A percentile compares a stretch with the other conserved stretches of the same genome.
phyloP scores from a whole-genome alignment of 2,113 vertebrate species.

The Ascaphus truei region DNA sequence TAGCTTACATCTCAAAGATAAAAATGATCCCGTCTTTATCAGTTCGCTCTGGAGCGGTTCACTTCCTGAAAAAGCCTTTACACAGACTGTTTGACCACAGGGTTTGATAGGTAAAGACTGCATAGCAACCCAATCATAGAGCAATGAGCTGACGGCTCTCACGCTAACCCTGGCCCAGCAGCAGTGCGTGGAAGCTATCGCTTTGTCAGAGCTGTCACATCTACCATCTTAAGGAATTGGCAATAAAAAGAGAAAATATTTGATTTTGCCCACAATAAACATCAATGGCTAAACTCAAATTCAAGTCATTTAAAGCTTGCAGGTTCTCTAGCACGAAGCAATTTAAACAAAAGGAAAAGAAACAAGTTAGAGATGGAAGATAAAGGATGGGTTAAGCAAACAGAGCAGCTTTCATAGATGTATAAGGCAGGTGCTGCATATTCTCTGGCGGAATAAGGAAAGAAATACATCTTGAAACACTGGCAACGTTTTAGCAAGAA shows the following conservation, averaged over 20 bases:
- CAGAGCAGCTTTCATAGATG: no score
- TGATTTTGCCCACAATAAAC: constrained; percentile 50
- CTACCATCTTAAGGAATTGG: constrained; percentile 38
- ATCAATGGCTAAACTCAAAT: constrained; percentile 52
- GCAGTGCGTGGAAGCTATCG: constrained; percentile 38
- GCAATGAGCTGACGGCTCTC: constrained; percentile 39
- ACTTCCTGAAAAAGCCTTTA: no score
- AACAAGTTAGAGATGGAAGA: neutral
- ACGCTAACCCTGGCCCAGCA: constrained; percentile 37
- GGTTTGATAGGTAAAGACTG: no score
- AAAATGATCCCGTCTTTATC: no score
- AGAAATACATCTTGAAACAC: no score
- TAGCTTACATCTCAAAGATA: no score
- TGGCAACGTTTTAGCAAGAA: no score
- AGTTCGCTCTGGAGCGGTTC: no score
- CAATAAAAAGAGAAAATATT: constrained; percentile 45
- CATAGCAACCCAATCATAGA: constrained; percentile 56
- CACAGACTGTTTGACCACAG: no score
- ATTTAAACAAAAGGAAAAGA: neutral
- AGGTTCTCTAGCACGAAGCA: constrained; percentile 30
- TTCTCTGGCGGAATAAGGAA: no score
- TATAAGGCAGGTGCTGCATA: no score
- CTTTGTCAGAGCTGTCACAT: constrained; percentile 59
- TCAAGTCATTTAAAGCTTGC: constrained; percentile 36
- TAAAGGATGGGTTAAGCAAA: neutral